Evolutionary conservation across 2,113 vertebrate species (phyloP), one percentile per base, ranked within the genome.

Genomic region (Gila orcuttii): DNA sequence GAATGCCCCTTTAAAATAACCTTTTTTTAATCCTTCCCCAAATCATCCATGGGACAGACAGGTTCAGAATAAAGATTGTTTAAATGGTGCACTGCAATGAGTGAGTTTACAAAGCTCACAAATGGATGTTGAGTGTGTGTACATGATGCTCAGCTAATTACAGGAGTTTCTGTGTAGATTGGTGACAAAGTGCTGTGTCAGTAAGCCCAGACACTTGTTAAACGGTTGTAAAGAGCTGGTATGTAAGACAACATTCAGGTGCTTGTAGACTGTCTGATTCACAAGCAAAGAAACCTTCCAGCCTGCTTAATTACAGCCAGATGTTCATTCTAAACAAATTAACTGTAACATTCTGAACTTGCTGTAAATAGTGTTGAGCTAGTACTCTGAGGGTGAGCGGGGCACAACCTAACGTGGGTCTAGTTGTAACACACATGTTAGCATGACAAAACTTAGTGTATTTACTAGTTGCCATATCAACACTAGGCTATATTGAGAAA

Each of bases 151-250:
- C 6, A 25, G 75, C 23, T 88, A 87, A 87, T 90, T 79, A 87
- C 82, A 73, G 68, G 79, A 19, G 8, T 59, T 75, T 85, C 83
- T 39, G 64, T 45, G 25, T 28, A 79, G 69, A 52, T 31, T 55
- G 62, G 64, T 55, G 86, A 64, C 77, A 52, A 62, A 78, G 85
- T 59, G 75, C 89, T 87, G 82, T 68, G 59, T 66, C 74, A 79
- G 64, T 82, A 64, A 28, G 25, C 66, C 50, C 6, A 64, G 78
- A 36, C 79, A 83, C 77, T 88, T 66, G 60, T 86, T 88, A 85
- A 86, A 79, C 2, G 12, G 66, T 36, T 79, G 59, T 83, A 83
- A 83, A 85, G 66, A 0, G 60, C 66, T 59, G 85, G 74, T 74
- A 76, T 59, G 75, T 60, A 60, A 73, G 15, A 21, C 68, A 77